These are phyloP conservation scores for Phrynosoma blainvillii DNA, from an alignment of 2,113 vertebrate genomes.

Conservation along the genomic window DNA sequence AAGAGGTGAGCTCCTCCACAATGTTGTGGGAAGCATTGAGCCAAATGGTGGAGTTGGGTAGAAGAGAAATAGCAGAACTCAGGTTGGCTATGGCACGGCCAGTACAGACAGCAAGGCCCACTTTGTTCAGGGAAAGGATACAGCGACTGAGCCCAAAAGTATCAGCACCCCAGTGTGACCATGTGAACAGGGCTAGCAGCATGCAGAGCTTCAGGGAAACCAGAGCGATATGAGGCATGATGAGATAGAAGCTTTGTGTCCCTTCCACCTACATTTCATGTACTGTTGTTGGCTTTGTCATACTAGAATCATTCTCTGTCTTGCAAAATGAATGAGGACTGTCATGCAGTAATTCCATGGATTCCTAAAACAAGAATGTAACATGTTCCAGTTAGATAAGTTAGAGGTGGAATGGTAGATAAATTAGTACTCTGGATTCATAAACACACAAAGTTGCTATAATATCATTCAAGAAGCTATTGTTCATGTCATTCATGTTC, in stretches of 20 bases:
- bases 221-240: not conserved
- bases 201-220: not conserved
- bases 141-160: conserved; percentile 40
- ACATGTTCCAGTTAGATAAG: not conserved
- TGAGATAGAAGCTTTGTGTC: not conserved
- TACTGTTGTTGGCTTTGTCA: not conserved
- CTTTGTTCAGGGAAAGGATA: conserved; percentile 8
- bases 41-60: conserved; percentile 37
- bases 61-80: not conserved
- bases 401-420: too few relatives aligned
- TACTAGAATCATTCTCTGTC: not conserved
- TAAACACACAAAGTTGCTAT: not conserved
- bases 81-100: conserved; percentile 25
- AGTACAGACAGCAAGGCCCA: conserved; percentile 28
- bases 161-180: not conserved
- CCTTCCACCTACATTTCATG: not conserved
- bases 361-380: conserved; percentile 3
- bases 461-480: too few relatives aligned
- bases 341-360: not conserved
- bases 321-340: not conserved
- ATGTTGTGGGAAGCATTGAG: conserved; percentile 46
- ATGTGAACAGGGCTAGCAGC: not conserved
- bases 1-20: not conserved
- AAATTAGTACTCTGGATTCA: not conserved
- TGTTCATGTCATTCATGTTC: not conserved